Percentiles rank a stretch among this genome's conserved stretches.
These are phyloP conservation scores for Linnaemya vulpina DNA, from an alignment of 2,888 invertebrate species.

Conservation along the genomic window DNA sequence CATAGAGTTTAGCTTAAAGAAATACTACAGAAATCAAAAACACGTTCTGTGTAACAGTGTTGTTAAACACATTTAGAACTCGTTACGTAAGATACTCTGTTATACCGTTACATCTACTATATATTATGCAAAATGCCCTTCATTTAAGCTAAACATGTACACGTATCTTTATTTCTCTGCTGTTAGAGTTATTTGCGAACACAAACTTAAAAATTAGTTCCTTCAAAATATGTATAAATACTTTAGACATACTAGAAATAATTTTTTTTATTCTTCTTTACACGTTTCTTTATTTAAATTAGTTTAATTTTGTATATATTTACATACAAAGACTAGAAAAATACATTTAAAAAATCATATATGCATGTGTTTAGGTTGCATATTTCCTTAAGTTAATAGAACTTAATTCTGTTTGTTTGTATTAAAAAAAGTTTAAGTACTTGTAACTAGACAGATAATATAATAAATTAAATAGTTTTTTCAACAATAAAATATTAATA, in stretches of 20 bases:
- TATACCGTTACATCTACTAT: not conserved
- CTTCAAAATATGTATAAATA: not conserved
- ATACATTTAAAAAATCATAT: slow-evolving; percentile 56
- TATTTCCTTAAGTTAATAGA: slow-evolving; percentile 25
- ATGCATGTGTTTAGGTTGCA: not conserved
- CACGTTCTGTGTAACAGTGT: not conserved
- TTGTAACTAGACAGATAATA: slow-evolving; percentile 18
- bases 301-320: slow-evolving; percentile 43
- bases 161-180: too few relatives aligned
- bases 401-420: slow-evolving; percentile 6
- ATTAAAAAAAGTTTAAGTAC: slow-evolving; percentile 42
- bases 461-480: slow-evolving; percentile 37
- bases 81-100: not conserved
- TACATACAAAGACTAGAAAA: slow-evolving; percentile 67
- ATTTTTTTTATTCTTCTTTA: slow-evolving; percentile 27
- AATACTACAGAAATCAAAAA: too few relatives aligned
- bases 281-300: slow-evolving; percentile 59
- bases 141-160: not conserved
- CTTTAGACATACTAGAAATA: not conserved
- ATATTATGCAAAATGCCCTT: not conserved
- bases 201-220: not conserved
- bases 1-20: too few relatives aligned
- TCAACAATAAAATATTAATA: slow-evolving; percentile 52
- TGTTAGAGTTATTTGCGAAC: not conserved
- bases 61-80: not conserved